A percentile compares a stretch with the other conserved stretches of the same genome.
Conservation (phyloP, 2,797 vertebrate species). For the Paratrypauchen microcephalus region DNA sequence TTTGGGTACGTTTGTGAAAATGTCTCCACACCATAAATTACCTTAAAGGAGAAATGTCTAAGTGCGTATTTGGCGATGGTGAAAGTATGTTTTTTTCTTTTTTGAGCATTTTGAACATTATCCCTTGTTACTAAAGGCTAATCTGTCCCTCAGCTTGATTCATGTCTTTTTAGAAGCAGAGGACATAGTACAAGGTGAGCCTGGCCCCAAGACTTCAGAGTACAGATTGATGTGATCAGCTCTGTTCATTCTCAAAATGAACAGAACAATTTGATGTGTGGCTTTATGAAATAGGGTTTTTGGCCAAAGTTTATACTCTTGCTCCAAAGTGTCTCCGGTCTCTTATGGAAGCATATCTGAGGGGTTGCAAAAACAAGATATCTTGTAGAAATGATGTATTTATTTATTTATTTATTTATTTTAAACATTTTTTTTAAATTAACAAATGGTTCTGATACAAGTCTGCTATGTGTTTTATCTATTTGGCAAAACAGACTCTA, state of each 20-base stretch:
- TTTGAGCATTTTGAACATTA: slow-evolving; percentile 54
- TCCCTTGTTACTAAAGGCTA: slow-evolving; percentile 59
- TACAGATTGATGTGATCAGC: slow-evolving; percentile 45
- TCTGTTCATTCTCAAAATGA: slow-evolving; percentile 52
- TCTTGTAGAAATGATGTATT: not conserved
- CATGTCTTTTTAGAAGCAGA: slow-evolving; percentile 46
- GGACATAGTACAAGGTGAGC: slow-evolving; percentile 37
- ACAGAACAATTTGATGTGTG: slow-evolving; percentile 37
- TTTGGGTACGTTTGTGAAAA: slow-evolving; percentile 46
- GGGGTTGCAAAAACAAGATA: slow-evolving; percentile 9
- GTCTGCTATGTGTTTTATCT: too few relatives aligned
- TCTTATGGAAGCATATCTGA: slow-evolving; percentile 30
- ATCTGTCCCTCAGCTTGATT: slow-evolving; percentile 60
- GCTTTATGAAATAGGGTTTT: slow-evolving; percentile 41
- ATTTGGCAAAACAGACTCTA: not conserved
- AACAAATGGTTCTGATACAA: too few relatives aligned
- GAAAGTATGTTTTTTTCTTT: slow-evolving; percentile 57
- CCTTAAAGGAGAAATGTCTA: slow-evolving; percentile 57
- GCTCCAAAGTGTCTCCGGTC: slow-evolving; percentile 23
- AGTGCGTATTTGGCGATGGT: slow-evolving; percentile 53
- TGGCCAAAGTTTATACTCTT: slow-evolving; percentile 18
- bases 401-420: too few relatives aligned
- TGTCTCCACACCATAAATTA: slow-evolving; percentile 46
- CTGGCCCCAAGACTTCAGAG: slow-evolving; percentile 24
- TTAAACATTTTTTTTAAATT: too few relatives aligned